Percentiles rank a stretch among this genome's conserved stretches.
These are phyloP conservation scores for Athripsodes cinereus DNA, from an alignment of 2,888 invertebrate species.

Conservation along the genomic window DNA sequence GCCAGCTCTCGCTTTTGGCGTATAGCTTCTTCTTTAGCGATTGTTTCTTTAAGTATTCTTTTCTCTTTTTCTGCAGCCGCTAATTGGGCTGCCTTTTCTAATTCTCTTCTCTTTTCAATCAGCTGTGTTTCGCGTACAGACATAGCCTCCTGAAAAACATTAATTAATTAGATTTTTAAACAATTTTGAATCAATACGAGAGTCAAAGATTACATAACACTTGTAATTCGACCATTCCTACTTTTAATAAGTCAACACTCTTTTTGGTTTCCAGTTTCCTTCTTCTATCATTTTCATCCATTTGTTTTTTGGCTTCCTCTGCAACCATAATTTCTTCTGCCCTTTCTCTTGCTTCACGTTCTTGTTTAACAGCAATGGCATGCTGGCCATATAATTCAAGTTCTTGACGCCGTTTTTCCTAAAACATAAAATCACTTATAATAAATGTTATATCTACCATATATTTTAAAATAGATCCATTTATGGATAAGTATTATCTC, in stretches of 20 bases:
- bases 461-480: no score
- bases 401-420: conserved; percentile 17
- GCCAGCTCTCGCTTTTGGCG: conserved; percentile 7
- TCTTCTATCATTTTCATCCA: conserved; percentile 15
- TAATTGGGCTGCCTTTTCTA: conserved; percentile 1
- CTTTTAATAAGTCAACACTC: conserved; percentile 20
- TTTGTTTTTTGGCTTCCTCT: conserved; percentile 10
- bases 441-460: no score
- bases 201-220: no score
- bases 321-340: conserved; percentile 15
- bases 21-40: conserved; percentile 9
- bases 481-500: no score
- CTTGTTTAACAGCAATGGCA: conserved; percentile 11
- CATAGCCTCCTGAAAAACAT: conserved; percentile 20
- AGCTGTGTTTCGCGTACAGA: conserved; percentile 19
- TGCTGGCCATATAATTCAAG: conserved; percentile 19
- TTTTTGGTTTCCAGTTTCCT: conserved; percentile 10
- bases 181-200: no score
- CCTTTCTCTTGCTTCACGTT: conserved; percentile 14
- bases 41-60: conserved; percentile 6
- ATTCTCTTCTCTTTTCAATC: conserved; percentile 16
- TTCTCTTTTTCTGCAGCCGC: conserved; percentile 12
- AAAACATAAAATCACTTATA: no score
- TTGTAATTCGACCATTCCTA: no score
- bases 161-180: no score